phyloP scores from a whole-genome alignment of 2,113 vertebrate genomes.

The pig (Sus scrofa) region T2T-Sscrofa CM000817.6:83946501-83947000 shows the following conservation, averaged over 20 bases:
- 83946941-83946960: rapidly evolving
- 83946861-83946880: background rate
- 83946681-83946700: background rate
- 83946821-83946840: background rate
- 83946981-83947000: background rate
- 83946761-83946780: background rate
- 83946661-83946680: background rate
- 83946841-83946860: background rate
- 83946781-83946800: background rate
- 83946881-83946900: background rate
- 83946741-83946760: background rate
- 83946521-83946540: background rate
- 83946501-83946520: background rate
- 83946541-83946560: background rate
- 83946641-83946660: background rate
- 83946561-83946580: background rate
- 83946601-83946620: background rate
- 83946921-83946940: background rate
- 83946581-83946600: background rate
- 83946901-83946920: background rate
- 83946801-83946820: background rate
- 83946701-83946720: background rate
- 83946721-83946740: background rate
- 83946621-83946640: background rate
- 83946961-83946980: background rate